Conservation (phyloP, 2,113 vertebrate species). For the Malaclemys terrapin region DNA sequence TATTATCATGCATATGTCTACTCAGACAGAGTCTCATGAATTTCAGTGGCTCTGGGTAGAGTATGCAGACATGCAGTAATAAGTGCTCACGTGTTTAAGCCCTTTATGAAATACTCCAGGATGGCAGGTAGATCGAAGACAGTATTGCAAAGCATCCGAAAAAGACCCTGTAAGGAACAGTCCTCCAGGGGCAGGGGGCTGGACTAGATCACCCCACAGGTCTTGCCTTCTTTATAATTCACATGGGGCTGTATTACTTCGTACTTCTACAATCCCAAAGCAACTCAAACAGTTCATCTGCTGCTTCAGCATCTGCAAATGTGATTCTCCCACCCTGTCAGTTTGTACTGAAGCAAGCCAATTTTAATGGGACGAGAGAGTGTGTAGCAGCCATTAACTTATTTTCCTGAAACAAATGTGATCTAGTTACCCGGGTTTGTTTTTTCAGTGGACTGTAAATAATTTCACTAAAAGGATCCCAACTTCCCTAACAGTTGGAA, state of each 20-base stretch:
- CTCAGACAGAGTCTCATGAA: background rate
- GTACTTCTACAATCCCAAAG: background rate
- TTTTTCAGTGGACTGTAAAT: constrained; percentile 55
- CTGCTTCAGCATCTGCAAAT: constrained; percentile 39
- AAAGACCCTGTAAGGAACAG: background rate
- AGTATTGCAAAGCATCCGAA: background rate
- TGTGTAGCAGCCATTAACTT: constrained; percentile 10
- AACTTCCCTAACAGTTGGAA: constrained; percentile 13
- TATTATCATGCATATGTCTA: background rate
- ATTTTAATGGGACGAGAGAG: constrained; percentile 39
- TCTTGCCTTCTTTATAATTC: background rate
- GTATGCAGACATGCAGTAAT: background rate
- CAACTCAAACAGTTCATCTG: constrained; percentile 12
- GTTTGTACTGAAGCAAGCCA: constrained; percentile 23
- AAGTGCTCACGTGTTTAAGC: background rate
- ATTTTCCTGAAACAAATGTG: constrained; percentile 35
- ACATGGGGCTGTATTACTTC: background rate
- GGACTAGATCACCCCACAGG: background rate
- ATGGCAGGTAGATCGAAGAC: background rate
- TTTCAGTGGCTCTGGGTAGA: background rate
- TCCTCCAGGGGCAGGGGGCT: background rate
- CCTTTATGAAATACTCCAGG: background rate
- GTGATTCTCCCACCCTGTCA: background rate
- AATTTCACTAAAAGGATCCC: background rate
- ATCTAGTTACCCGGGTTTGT: constrained; percentile 50